Evolutionary conservation across 2,113 vertebrate genomes (phyloP), one percentile per base, ranked within the genome.

Genomic region (Illadopsis cleaveri): DNA sequence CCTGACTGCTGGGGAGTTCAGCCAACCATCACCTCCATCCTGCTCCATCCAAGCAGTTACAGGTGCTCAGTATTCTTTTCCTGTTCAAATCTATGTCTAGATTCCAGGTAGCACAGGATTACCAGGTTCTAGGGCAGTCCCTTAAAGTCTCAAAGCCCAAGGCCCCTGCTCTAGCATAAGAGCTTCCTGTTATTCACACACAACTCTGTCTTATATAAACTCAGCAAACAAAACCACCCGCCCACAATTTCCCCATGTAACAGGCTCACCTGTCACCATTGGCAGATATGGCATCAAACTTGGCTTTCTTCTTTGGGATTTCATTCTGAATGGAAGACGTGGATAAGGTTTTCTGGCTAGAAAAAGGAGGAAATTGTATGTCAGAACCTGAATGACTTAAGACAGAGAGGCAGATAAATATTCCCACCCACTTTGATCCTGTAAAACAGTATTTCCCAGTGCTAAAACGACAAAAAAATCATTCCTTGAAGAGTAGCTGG

Each of bases 261-360:
- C 40, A 62, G 81, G 90, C 98, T 98, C 97, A 98, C 98, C 98
- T 98, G 98, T 98, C 98, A 93, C 98, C 98, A 75, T 98, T 98
- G 93, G 98, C 94, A 96, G 98, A 98, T 90, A 98, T 98, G 89
- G 98, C 98, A 90, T 98, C 98, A 97, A 98, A 98, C 96, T 98
- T 98, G 94, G 98, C 96, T 89, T 98, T 98, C 97, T 98, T 98
- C 98, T 98, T 98, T 98, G 98, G 98, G 86, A 98, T 98, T 98
- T 98, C 98, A 1, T 98, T 98, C 97, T 98, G 98, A 97, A 98
- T 98, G 89, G 98, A 98, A 96, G 98, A 98, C 31, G 98, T 98
- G 89, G 98, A 98, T 97, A 98, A 97, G 91, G 98, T 98, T 98
- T 98, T 98, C 98, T 98, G 98, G 97, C 98, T 98, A 60, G 82